Base-by-base conservation (phyloP, 2,797 vertebrate species). In the Manis crassicaudata region DNA sequence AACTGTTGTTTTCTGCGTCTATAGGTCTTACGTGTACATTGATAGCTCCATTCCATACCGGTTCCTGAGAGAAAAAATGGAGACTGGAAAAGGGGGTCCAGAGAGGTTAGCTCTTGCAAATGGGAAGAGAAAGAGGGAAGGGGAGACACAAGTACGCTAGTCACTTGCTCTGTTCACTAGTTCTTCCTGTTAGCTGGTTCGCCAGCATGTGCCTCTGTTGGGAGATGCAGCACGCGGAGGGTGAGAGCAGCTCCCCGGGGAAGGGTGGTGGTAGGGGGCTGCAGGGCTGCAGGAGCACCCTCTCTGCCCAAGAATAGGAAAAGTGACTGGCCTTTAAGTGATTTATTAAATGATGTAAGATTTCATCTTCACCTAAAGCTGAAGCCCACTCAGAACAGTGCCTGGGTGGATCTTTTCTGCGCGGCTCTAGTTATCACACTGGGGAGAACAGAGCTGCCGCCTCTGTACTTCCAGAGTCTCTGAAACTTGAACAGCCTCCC, bases 301-400 rank as follows among this genome's bases (percentile, higher is more conserved):
- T 67, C n/a, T 89, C 85, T 50, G 13, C 84, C 84, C 14, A 58
- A 23, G 46, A 92, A 18, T 11, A 16, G 73, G 90, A 73, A 46
- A n/a, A 93, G 95, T 89, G 56, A 5, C 81, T 58, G 93, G 88
- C 95, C 82, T 96, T 90, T 95, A 83, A 95, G 95, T 90, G 79
- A 52, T 62, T 97, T 95, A 72, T 94, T 82, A 86, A 86, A 60
- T 96, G 90, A 94, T 46, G 40, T 52, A 73, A 95, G 86, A 85
- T 52, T 79, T 91, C 73, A 77, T 87, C 94, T 90, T 72, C 68
- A 37, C 73, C 93, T 54, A 29, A 65, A 96, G 89, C 73, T 70
- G 62, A 82, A 94, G 88, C 68, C 35, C 58, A 35, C 91, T 97
- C 21, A 6, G 62, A 82, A 56, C 27, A 50, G 92, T 21, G 82